Conservation (phyloP, 2,797 vertebrate genomes). For the Trematomus bernacchii region DNA sequence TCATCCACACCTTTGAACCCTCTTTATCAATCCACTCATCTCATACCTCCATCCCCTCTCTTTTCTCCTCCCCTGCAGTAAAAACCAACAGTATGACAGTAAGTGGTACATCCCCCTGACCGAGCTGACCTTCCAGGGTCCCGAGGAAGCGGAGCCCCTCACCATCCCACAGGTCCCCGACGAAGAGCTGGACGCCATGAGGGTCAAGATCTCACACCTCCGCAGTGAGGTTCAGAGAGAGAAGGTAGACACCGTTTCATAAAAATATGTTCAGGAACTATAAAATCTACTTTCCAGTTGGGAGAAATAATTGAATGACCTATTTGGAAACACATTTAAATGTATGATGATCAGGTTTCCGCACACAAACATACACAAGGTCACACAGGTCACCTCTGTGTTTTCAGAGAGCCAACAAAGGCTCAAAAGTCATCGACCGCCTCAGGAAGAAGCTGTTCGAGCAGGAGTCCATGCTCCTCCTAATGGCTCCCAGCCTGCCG, state of each 20-base stretch:
- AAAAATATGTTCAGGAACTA: not conserved
- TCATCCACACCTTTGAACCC: not conserved
- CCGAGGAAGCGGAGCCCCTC: conserved; percentile 91
- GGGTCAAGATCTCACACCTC: conserved; percentile 98
- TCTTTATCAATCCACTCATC: not conserved
- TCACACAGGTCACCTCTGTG: conserved; percentile 16
- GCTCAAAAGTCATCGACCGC: conserved; percentile 93
- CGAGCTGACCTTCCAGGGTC: conserved; percentile 94
- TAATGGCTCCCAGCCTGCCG: conserved; percentile 95
- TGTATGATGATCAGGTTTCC: not conserved
- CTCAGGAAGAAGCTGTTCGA: conserved; percentile 97
- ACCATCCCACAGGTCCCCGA: conserved; percentile 93
- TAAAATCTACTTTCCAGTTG: too few relatives aligned
- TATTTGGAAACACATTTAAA: not conserved
- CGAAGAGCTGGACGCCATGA: conserved; percentile 96
- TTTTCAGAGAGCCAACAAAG: conserved; percentile 94
- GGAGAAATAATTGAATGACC: too few relatives aligned
- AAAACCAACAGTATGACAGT: conserved; percentile 97
- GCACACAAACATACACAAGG: not conserved
- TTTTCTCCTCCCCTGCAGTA: conserved; percentile 79
- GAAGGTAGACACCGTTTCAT: conserved; percentile 84
- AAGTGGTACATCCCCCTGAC: conserved; percentile 98
- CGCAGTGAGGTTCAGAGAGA: conserved; percentile 97
- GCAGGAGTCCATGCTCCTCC: conserved; percentile 94
- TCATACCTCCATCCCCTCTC: not conserved